Evolutionary conservation across 2,113 vertebrate genomes (phyloP).

Genomic region (Silurus glanis): DNA sequence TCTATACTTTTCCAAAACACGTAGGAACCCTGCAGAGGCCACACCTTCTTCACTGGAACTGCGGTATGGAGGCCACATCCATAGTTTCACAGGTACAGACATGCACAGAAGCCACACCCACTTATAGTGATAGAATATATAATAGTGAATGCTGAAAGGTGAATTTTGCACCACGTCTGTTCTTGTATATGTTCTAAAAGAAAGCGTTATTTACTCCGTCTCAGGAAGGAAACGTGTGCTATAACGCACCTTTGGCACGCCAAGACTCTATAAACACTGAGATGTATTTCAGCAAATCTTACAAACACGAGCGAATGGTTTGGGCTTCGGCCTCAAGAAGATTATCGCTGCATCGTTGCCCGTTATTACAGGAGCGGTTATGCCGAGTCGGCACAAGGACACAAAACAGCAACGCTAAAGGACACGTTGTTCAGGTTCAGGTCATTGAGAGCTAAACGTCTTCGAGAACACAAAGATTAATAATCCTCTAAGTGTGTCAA

Average conservation of each 20-base stretch:
- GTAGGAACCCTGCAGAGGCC: background rate
- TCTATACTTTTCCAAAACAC: too few relatives aligned
- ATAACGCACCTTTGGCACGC: background rate
- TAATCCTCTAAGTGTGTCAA: conserved; percentile 35
- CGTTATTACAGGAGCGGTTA: background rate
- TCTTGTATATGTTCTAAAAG: background rate
- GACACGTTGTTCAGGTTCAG: background rate
- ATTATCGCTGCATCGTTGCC: background rate
- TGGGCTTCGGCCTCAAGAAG: conserved; percentile 3
- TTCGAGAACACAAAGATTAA: conserved; percentile 4
- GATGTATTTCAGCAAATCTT: background rate
- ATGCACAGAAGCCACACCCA: background rate
- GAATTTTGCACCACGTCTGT: background rate
- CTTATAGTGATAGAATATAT: too few relatives aligned
- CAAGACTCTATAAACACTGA: background rate
- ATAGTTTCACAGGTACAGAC: background rate
- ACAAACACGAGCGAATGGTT: conserved; percentile 10
- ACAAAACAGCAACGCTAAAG: background rate
- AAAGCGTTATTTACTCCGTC: background rate
- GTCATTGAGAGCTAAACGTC: conserved; percentile 4
- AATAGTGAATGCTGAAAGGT: too few relatives aligned
- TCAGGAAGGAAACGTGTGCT: background rate
- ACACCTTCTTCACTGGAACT: background rate
- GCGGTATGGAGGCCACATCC: background rate
- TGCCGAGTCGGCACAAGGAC: conserved; percentile 11